Evolutionary conservation across 2,888 invertebrate species (phyloP), one percentile per base, ranked within the genome.

Genomic region (Diplazon laetatorius): DNA sequence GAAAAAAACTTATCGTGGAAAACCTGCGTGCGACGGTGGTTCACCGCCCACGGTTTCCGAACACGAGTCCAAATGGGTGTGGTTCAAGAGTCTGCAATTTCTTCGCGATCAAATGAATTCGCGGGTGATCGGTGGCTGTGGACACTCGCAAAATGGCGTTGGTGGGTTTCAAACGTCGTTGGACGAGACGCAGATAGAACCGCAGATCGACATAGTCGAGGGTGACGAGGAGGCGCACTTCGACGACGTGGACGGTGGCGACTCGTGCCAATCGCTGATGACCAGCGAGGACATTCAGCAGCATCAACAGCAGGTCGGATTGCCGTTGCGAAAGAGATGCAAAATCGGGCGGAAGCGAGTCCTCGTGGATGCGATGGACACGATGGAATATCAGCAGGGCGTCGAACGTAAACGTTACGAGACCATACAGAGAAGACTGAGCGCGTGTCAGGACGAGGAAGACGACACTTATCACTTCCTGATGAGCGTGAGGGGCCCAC

Each of bases 21-120:
- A 87, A 25, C 79, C 74, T 22, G 63, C 81, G 4, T 84, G 84
- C 82, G 87, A 87, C 22, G 85, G 84, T 52, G 42, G 50, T 39
- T 63, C 77, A 12, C 82, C 84, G 10, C 80, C 76, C 22, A 66
- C n/a, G 22, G 60, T 78, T 16, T 77, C 76, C 52, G 87, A 87
- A 48, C 86, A 87, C 83, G 86, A 87, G 65, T 87, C 87, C 25
- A 87, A 87, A 52, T 87, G 87, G 87, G 86, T 87, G 30, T 87
- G 87, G 87, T 87, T 87, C 81, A 86, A 84, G 79, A 87, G 85
- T 70, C 78, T 87, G 12, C 85, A 85, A 59, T 87, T 87, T 72
- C 83, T 87, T 5, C 86, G 87, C 25, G 87, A 87, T 71, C 87
- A 87, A 78, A 87, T 87, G 87, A 87, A 87, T 66, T 87, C 87